A percentile compares a stretch with the other conserved stretches of the same genome.
These are phyloP conservation scores for Folsomia candida DNA, from an alignment of 2,888 invertebrate genomes.

Conservation along the genomic window DNA sequence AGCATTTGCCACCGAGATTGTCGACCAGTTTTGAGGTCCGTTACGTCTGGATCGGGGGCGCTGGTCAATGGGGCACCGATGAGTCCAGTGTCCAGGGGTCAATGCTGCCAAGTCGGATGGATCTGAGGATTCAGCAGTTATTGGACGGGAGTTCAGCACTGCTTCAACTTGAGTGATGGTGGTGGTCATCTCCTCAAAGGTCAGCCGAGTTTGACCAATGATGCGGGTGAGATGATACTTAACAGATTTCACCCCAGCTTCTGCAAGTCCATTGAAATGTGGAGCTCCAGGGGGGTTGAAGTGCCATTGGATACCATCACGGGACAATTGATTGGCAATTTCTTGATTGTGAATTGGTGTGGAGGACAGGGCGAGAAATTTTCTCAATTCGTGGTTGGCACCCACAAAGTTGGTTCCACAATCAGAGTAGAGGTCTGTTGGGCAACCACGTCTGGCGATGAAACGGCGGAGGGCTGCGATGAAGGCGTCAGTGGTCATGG, in stretches of 20 bases:
- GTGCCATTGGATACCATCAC: background rate
- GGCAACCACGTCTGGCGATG: background rate
- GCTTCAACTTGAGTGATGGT: too few species aligned
- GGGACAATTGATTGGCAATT: too few species aligned
- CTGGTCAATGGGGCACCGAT: too few species aligned
- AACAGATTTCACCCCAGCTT: background rate
- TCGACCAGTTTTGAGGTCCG: background rate
- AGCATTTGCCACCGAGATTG: slow-evolving; percentile 13
- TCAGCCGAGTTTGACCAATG: too few species aligned
- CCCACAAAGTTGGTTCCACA: slow-evolving; percentile 3
- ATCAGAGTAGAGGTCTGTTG: background rate
- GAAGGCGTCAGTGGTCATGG: background rate
- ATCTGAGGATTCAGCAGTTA: slow-evolving; percentile 30
- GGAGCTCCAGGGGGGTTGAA: slow-evolving; percentile 7
- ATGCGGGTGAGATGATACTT: too few species aligned
- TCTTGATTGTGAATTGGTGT: background rate
- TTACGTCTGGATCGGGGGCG: slow-evolving; percentile 13
- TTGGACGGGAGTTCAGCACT: slow-evolving; percentile 51
- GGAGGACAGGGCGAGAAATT: too few species aligned
- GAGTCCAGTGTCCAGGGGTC: too few species aligned
- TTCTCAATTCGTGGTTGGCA: background rate
- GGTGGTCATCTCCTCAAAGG: too few species aligned
- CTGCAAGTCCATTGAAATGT: background rate
- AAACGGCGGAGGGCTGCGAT: background rate
- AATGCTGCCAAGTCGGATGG: too few species aligned